Evolutionary conservation across 1,140 invertebrate genomes (phyloP).

Genomic region (Cyclina sinensis): DNA sequence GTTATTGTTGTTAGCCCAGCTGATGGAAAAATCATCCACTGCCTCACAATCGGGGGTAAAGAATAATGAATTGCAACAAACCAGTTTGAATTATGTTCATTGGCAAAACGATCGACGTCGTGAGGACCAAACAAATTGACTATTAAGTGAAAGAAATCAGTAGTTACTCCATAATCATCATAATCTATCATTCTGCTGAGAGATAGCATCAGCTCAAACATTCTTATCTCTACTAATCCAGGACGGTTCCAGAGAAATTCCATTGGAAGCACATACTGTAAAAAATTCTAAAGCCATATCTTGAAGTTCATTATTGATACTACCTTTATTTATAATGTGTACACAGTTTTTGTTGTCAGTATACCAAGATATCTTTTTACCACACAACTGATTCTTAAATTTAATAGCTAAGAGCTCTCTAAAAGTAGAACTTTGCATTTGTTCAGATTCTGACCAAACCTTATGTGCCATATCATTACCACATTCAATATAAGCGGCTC

Average conservation of each 20-base stretch:
- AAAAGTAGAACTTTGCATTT: slow-evolving; percentile 18
- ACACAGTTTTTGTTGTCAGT: neutral
- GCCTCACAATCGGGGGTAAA: neutral
- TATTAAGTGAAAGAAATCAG: neutral
- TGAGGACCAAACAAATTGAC: slow-evolving; percentile 1
- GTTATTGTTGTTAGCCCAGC: neutral
- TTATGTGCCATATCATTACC: neutral
- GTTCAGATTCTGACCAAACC: neutral
- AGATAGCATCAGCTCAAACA: neutral
- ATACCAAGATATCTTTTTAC: neutral
- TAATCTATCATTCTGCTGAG: slow-evolving; percentile 36
- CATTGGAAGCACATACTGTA: neutral
- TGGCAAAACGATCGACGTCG: neutral
- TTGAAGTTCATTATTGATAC: neutral
- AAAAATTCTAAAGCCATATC: neutral
- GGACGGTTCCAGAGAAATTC: neutral
- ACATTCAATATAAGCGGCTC: slow-evolving; percentile 8
- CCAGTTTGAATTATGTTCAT: neutral
- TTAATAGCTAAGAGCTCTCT: neutral
- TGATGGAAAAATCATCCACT: slow-evolving; percentile 32
- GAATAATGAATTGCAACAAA: neutral
- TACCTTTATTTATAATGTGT: neutral
- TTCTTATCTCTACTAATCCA: slow-evolving; percentile 2
- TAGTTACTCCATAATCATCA: slow-evolving; percentile 7
- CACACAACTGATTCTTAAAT: too few species aligned